Percentiles rank a stretch among this genome's conserved stretches.
These are phyloP conservation scores for Dasyprocta punctata DNA, from an alignment of 2,113 vertebrate species.

Conservation along the genomic window DNA sequence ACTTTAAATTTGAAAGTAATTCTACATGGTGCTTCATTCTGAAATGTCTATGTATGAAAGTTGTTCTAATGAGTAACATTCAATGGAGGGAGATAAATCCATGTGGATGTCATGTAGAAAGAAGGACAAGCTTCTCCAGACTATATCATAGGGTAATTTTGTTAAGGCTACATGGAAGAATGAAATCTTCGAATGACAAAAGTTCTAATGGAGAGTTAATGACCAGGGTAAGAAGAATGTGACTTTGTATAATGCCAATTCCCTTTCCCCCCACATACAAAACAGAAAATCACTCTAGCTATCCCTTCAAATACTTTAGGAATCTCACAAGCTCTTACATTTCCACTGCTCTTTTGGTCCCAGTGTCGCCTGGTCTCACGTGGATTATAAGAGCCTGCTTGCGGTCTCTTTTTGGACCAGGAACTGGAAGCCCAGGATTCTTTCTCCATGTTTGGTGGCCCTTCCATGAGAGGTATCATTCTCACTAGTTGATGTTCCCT, in stretches of 20 bases:
- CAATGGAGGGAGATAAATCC: neutral
- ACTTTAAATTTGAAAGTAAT: neutral
- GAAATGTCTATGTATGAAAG: neutral
- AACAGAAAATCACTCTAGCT: neutral
- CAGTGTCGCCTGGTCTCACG: fast-evolving
- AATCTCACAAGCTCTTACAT: neutral
- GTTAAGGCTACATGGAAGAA: neutral
- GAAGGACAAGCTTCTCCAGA: neutral
- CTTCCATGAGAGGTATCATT: neutral
- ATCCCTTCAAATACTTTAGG: neutral
- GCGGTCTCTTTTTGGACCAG: neutral
- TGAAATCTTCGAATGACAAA: neutral
- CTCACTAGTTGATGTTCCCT: neutral
- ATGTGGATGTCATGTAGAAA: neutral
- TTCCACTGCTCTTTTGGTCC: neutral
- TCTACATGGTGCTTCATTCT: neutral
- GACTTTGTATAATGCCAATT: neutral
- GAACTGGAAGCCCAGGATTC: neutral
- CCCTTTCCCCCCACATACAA: neutral
- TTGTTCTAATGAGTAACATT: neutral
- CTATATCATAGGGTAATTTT: neutral
- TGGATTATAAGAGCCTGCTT: neutral
- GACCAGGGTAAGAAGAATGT: neutral
- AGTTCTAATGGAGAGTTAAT: neutral
- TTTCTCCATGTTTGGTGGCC: too few species aligned